Evolutionary conservation across 2,797 vertebrate species (phyloP).

Genomic region (Catostomus latipinnis): DNA sequence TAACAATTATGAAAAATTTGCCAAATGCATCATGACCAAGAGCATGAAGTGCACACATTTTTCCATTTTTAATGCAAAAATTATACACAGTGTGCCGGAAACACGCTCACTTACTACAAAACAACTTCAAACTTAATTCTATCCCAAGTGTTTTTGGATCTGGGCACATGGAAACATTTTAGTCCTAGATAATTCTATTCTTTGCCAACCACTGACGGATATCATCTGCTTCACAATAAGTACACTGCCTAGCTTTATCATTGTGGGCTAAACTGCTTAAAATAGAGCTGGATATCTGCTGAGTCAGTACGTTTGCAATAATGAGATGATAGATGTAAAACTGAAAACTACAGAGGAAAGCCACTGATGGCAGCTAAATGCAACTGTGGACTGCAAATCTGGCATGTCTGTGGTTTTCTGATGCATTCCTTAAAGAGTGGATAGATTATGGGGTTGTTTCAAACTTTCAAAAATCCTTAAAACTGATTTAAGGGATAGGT

Average conservation of each 20-base stretch:
- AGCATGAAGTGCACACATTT: too few species aligned
- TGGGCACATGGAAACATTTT: slow-evolving; percentile 37
- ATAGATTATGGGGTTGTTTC: slow-evolving; percentile 57
- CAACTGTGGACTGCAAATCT: slow-evolving; percentile 49
- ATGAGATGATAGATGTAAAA: slow-evolving; percentile 51
- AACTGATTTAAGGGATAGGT: slow-evolving; percentile 38
- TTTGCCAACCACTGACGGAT: slow-evolving; percentile 37
- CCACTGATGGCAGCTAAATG: slow-evolving; percentile 44
- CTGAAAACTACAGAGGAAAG: slow-evolving; percentile 28
- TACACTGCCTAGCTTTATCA: slow-evolving; percentile 31
- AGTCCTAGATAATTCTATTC: slow-evolving; percentile 38
- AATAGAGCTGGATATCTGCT: slow-evolving; percentile 39
- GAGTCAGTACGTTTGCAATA: slow-evolving; percentile 45
- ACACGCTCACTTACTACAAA: too few species aligned
- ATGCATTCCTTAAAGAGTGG: slow-evolving; percentile 44
- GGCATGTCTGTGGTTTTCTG: slow-evolving; percentile 54
- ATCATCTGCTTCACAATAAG: slow-evolving; percentile 41
- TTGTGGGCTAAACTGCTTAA: slow-evolving; percentile 33
- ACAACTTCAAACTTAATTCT: slow-evolving; percentile 10
- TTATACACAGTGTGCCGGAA: too few species aligned
- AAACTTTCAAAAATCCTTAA: slow-evolving; percentile 46
- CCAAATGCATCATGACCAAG: too few species aligned
- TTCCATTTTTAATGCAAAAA: too few species aligned
- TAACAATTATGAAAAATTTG: too few species aligned
- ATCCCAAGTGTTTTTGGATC: slow-evolving; percentile 47